phyloP scores from a whole-genome alignment of 2,888 invertebrate genomes.

The Drosophila peninsularis region DNA sequence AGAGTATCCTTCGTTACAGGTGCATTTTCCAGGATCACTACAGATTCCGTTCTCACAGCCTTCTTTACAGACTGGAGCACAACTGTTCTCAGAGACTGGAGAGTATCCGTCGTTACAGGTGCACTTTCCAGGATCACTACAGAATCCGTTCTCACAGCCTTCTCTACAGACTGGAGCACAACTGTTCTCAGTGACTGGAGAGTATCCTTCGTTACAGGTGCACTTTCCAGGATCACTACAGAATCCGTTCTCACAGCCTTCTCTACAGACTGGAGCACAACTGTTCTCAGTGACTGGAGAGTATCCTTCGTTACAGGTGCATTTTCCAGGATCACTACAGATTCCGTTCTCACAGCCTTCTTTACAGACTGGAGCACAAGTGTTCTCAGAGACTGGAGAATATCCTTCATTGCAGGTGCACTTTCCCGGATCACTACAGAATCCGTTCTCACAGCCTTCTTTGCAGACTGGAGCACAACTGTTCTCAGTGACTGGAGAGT shows the following conservation, averaged over 20 bases:
- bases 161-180: slow-evolving; percentile 27
- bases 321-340: slow-evolving; percentile 27
- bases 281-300: not conserved
- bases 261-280: slow-evolving; percentile 23
- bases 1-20: slow-evolving; percentile 15
- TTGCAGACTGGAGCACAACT: slow-evolving; percentile 27
- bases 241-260: slow-evolving; percentile 30
- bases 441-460: slow-evolving; percentile 29
- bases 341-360: slow-evolving; percentile 34
- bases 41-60: slow-evolving; percentile 35
- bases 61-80: slow-evolving; percentile 18
- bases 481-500: not conserved
- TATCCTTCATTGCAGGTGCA: slow-evolving; percentile 28
- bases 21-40: slow-evolving; percentile 13
- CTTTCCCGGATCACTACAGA: slow-evolving; percentile 16
- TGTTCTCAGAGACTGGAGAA: slow-evolving; percentile 7
- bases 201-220: slow-evolving; percentile 25
- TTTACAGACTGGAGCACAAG: slow-evolving; percentile 24
- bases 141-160: slow-evolving; percentile 39
- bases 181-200: not conserved
- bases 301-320: slow-evolving; percentile 24
- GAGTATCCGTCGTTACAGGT: slow-evolving; percentile 25
- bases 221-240: slow-evolving; percentile 30
- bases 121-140: slow-evolving; percentile 27
- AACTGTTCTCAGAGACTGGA: slow-evolving; percentile 1